Percentiles rank a stretch among this genome's conserved stretches.
phyloP scores from a whole-genome alignment of 1,140 invertebrate genomes.

The Drosophila triauraria region DNA sequence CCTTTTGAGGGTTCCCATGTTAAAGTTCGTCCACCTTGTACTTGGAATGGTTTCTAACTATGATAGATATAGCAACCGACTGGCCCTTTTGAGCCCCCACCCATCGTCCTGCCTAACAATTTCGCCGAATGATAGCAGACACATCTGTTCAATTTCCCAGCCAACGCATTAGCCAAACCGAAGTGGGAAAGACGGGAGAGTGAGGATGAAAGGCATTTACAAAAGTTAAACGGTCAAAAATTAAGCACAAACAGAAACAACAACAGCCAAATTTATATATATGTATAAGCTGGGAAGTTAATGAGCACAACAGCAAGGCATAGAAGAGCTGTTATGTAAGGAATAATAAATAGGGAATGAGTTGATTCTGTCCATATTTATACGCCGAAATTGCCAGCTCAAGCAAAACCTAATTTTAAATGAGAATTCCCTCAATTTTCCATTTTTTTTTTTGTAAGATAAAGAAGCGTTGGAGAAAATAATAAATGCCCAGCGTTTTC shows the following conservation, averaged over 20 bases:
- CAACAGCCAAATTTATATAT: slow-evolving; percentile 27
- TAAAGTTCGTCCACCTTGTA: not conserved
- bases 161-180: slow-evolving; percentile 61
- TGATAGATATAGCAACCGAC: slow-evolving; percentile 32
- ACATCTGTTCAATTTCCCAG: slow-evolving; percentile 71
- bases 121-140: slow-evolving; percentile 60
- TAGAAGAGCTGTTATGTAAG: slow-evolving; percentile 41
- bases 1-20: not conserved
- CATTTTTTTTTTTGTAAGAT: slow-evolving; percentile 29
- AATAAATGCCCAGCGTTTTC: slow-evolving; percentile 23
- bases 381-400: slow-evolving; percentile 58
- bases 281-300: slow-evolving; percentile 71
- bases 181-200: slow-evolving; percentile 14
- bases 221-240: slow-evolving; percentile 78
- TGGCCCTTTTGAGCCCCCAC: slow-evolving; percentile 2
- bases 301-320: slow-evolving; percentile 63
- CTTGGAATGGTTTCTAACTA: slow-evolving; percentile 31
- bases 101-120: not conserved
- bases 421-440: slow-evolving; percentile 32
- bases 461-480: slow-evolving; percentile 29
- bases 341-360: slow-evolving; percentile 21
- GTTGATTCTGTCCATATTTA: slow-evolving; percentile 35
- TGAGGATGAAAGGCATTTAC: slow-evolving; percentile 42
- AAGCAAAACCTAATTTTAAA: slow-evolving; percentile 71
- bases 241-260: slow-evolving; percentile 58